Percentiles rank a stretch among this genome's conserved stretches.
Conservation (phyloP, 2,113 vertebrate species). For the Daboia siamensis region DNA sequence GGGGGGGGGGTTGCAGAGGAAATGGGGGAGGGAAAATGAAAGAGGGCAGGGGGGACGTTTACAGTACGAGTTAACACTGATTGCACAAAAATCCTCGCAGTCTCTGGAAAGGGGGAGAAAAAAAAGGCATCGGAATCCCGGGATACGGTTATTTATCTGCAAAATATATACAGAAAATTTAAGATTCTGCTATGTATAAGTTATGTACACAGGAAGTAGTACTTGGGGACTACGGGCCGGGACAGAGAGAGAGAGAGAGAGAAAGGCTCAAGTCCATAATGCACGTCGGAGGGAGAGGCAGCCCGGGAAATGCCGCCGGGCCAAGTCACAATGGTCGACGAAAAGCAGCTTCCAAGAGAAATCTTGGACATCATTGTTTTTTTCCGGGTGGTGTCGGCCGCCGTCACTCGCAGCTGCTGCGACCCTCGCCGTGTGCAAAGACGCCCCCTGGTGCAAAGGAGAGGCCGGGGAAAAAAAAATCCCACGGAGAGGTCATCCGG, state of each 20-base stretch:
- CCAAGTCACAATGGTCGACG: neutral
- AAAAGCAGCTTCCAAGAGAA: neutral
- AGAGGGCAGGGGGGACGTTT: slow-evolving; percentile 13
- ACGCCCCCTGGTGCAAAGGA: neutral
- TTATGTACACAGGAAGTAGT: slow-evolving; percentile 66
- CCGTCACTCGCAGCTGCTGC: neutral
- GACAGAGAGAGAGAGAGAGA: slow-evolving; percentile 12
- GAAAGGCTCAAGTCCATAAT: slow-evolving; percentile 28
- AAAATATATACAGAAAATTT: slow-evolving; percentile 71
- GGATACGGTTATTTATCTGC: slow-evolving; percentile 42
- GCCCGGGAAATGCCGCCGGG: slow-evolving; percentile 43
- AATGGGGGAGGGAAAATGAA: neutral
- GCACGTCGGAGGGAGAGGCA: slow-evolving; percentile 19
- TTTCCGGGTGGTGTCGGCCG: neutral
- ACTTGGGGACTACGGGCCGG: slow-evolving; percentile 52
- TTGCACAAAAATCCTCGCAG: slow-evolving; percentile 49
- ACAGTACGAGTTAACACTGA: slow-evolving; percentile 52
- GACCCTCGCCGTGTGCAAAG: rapidly evolving
- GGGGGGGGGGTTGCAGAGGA: too few relatives aligned
- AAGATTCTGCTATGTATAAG: slow-evolving; percentile 54
- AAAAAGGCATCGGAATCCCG: slow-evolving; percentile 54
- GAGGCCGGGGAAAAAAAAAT: neutral
- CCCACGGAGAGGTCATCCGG: neutral
- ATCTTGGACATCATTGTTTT: neutral
- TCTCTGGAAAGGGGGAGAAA: slow-evolving; percentile 49